Percentiles rank a stretch among this genome's conserved stretches.
Conservation (phyloP, 1,140 invertebrate species). For the Caenorhabditis brenneri region DNA sequence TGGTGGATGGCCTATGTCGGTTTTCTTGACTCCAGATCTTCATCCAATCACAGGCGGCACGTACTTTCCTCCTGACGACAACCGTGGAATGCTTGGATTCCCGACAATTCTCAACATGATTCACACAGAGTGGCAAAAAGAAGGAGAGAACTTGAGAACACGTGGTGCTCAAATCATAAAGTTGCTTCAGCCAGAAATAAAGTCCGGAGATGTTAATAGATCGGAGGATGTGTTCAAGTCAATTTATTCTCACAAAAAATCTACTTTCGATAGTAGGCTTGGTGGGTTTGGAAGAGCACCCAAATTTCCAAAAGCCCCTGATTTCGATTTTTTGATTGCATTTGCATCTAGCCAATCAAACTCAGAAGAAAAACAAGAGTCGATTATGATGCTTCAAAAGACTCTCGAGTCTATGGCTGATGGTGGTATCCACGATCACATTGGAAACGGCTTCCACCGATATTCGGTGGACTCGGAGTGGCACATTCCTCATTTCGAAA, state of each 20-base stretch:
- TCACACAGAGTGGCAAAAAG: conserved; percentile 77
- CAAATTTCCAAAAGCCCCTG: conserved; percentile 89
- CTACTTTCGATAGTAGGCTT: conserved; percentile 78
- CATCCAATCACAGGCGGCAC: conserved; percentile 86
- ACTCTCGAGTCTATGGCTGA: conserved; percentile 85
- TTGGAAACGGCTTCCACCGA: conserved; percentile 86
- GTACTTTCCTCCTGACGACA: conserved; percentile 81
- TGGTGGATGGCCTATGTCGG: conserved; percentile 91
- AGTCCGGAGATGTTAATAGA: conserved; percentile 56
- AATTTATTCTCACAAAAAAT: conserved; percentile 71
- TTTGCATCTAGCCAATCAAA: neutral
- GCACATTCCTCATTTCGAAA: conserved; percentile 97
- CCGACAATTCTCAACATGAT: conserved; percentile 78
- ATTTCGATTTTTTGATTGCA: conserved; percentile 82
- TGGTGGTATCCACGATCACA: conserved; percentile 92
- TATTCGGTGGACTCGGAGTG: conserved; percentile 90
- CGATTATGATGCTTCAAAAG: conserved; percentile 77
- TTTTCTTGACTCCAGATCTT: conserved; percentile 87
- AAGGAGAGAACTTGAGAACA: conserved; percentile 62
- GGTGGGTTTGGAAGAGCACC: conserved; percentile 84
- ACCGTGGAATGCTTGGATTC: conserved; percentile 82
- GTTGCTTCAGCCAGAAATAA: conserved; percentile 38
- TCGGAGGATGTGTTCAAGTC: neutral
- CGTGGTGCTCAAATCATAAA: conserved; percentile 67
- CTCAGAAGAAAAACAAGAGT: neutral